These are phyloP conservation scores for Margarornis squamiger DNA, from an alignment of 2,797 vertebrate species.

Conservation along the genomic window DNA sequence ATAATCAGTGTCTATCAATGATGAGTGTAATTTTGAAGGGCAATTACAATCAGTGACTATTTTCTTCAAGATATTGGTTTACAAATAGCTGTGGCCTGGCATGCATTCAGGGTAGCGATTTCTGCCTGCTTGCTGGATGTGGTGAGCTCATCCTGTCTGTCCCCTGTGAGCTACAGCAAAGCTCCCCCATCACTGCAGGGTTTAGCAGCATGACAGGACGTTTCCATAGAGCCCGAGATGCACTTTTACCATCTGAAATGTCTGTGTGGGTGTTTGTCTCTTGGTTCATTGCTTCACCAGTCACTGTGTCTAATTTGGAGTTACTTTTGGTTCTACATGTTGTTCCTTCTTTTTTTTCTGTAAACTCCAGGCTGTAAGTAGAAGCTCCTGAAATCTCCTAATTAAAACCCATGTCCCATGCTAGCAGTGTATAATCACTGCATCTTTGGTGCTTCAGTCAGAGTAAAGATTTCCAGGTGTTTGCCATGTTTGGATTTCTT, in stretches of 20 bases:
- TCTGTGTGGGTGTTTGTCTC: neutral
- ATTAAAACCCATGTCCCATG: neutral
- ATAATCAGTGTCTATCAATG: neutral
- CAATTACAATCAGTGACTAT: slow-evolving; percentile 21
- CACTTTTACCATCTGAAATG: neutral
- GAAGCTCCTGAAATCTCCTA: neutral
- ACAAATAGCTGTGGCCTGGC: neutral
- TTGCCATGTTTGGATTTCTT: neutral
- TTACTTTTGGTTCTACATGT: neutral
- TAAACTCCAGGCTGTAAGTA: neutral
- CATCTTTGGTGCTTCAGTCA: neutral
- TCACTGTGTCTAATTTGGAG: neutral
- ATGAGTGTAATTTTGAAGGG: neutral
- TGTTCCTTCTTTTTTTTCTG: neutral
- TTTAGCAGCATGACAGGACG: neutral
- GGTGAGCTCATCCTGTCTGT: rapidly evolving
- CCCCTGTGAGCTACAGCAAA: neutral
- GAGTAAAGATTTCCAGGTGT: neutral
- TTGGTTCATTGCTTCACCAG: neutral
- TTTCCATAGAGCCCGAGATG: neutral
- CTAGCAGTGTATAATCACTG: rapidly evolving
- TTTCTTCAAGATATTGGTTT: slow-evolving; percentile 28
- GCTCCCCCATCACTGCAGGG: neutral
- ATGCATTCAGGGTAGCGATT: neutral
- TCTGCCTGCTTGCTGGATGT: neutral